Evolutionary conservation across 2,888 invertebrate species (phyloP).

Genomic region (Metacarcinus magister): DNA sequence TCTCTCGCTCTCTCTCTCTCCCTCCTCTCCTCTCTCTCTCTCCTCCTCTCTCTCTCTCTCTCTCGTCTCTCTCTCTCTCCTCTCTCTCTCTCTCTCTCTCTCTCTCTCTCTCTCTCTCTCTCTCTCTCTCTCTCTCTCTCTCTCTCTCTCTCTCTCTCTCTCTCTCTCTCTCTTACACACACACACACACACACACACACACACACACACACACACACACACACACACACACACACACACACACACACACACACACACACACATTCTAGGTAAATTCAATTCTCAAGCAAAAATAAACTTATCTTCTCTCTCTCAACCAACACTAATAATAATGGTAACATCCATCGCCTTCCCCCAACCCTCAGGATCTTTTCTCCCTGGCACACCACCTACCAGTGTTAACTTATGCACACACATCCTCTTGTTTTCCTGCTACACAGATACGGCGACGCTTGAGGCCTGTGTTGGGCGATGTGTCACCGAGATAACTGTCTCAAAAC

Average conservation of each 20-base stretch:
- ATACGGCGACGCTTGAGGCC: background rate
- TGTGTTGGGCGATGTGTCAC: background rate
- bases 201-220: background rate
- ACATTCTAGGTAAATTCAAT: background rate
- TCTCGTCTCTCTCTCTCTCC: no score
- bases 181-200: background rate
- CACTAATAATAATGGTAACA: background rate
- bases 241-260: background rate
- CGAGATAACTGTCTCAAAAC: slow-evolving; percentile 6
- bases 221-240: background rate
- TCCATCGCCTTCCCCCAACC: background rate
- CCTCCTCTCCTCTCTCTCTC: background rate
- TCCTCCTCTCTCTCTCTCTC: background rate
- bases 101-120: slow-evolving; percentile 1
- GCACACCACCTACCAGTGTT: background rate
- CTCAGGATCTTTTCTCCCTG: background rate
- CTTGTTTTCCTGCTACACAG: background rate
- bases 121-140: slow-evolving; percentile 26
- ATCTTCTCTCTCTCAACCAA: background rate
- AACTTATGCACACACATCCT: background rate
- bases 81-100: slow-evolving; percentile 2
- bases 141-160: slow-evolving; percentile 44
- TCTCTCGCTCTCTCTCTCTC: no score
- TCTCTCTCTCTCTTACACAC: slow-evolving; percentile 7
- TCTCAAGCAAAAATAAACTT: background rate